Percentiles rank a stretch among this genome's conserved stretches.
phyloP scores from a whole-genome alignment of 2,888 invertebrate species.

The Monopis laevigella region DNA sequence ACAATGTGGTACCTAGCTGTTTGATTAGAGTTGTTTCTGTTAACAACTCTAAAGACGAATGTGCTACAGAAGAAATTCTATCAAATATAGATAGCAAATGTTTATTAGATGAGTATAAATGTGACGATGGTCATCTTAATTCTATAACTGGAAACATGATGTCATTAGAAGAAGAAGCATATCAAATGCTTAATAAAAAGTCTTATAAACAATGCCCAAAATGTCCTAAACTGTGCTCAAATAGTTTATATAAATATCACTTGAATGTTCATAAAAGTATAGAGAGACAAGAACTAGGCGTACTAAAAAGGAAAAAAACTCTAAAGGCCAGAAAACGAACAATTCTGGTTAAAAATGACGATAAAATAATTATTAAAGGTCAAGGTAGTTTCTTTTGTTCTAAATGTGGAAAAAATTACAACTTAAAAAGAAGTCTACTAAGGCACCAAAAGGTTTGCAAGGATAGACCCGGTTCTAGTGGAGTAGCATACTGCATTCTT shows the following conservation, averaged over 20 bases:
- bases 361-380: constrained; percentile 8
- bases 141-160: constrained; percentile 52
- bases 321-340: constrained; percentile 29
- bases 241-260: constrained; percentile 26
- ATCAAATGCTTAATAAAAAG: constrained; percentile 28
- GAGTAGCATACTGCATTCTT: background rate
- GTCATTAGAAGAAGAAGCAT: constrained; percentile 51
- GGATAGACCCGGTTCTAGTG: constrained; percentile 6
- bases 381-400: background rate
- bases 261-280: constrained; percentile 39
- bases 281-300: constrained; percentile 36
- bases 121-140: constrained; percentile 35
- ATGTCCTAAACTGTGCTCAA: background rate
- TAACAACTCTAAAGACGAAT: no score
- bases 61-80: no score
- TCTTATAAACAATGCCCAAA: constrained; percentile 18
- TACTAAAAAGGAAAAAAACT: constrained; percentile 34
- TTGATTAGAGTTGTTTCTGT: no score
- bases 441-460: constrained; percentile 14
- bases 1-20: no score
- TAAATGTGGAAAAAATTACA: constrained; percentile 14
- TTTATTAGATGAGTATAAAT: background rate
- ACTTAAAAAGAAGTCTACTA: constrained; percentile 16
- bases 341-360: constrained; percentile 15
- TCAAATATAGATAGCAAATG: no score